A percentile compares a stretch with the other conserved stretches of the same genome.
phyloP scores from a whole-genome alignment of 2,797 vertebrate species.

The Pagetopsis macropterus region DNA sequence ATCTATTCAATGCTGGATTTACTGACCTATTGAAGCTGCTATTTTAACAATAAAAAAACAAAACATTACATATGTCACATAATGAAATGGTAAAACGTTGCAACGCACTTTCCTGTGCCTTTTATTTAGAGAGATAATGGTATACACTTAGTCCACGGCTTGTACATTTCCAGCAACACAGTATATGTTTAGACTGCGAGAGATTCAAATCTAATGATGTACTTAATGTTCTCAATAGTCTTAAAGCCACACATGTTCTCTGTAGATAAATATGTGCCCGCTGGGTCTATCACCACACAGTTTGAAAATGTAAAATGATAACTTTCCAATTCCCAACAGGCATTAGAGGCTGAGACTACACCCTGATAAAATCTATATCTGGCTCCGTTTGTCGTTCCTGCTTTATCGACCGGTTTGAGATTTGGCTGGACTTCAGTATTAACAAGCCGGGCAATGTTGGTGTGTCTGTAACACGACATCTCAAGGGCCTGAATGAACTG shows the following conservation, averaged over 20 bases:
- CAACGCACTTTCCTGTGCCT: slow-evolving; percentile 2
- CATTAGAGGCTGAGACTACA: background rate
- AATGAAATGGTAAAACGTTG: background rate
- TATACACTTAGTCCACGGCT: background rate
- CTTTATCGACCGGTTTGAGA: slow-evolving; percentile 17
- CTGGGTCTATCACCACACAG: slow-evolving; percentile 1
- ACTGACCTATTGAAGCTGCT: background rate
- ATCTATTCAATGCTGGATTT: background rate
- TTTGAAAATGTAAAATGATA: slow-evolving; percentile 23
- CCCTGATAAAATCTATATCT: slow-evolving; percentile 35
- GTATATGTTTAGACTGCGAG: slow-evolving; percentile 5
- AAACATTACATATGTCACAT: background rate
- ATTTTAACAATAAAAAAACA: background rate
- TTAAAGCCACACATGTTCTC: background rate
- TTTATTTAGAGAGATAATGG: background rate
- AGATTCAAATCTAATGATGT: slow-evolving; percentile 18
- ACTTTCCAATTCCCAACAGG: slow-evolving; percentile 23
- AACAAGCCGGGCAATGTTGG: background rate
- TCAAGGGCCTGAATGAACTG: background rate
- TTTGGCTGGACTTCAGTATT: slow-evolving; percentile 11
- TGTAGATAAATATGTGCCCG: slow-evolving; percentile 17
- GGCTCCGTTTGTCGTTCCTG: slow-evolving; percentile 4
- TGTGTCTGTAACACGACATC: background rate
- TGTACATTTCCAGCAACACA: background rate
- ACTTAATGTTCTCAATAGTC: slow-evolving; percentile 15